Conservation (phyloP, 1,140 invertebrate species). For the Hycleus cichorii region DNA sequence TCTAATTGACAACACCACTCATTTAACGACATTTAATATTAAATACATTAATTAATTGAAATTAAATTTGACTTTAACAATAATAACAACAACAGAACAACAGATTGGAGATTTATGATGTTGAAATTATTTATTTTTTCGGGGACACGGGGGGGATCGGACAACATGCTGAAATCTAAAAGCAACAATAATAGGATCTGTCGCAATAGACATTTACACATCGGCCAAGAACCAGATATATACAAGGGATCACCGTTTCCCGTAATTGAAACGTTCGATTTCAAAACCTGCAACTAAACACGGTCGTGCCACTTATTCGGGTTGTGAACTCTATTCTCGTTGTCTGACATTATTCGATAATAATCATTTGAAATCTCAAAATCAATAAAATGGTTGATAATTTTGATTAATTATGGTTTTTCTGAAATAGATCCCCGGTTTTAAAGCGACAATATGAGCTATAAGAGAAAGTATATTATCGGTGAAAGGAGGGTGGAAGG, state of each 20-base stretch:
- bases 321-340: too few relatives aligned
- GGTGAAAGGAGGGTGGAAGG: slow-evolving; percentile 26
- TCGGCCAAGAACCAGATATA: not conserved
- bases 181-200: slow-evolving; percentile 12
- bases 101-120: too few relatives aligned
- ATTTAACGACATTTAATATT: not conserved
- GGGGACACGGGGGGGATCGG: not conserved
- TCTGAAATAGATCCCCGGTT: too few relatives aligned
- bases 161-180: not conserved
- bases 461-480: slow-evolving; percentile 20
- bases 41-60: too few relatives aligned
- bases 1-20: slow-evolving; percentile 5
- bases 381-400: not conserved
- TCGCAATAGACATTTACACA: slow-evolving; percentile 1
- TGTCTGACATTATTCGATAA: too few relatives aligned
- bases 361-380: too few relatives aligned
- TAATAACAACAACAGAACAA: too few relatives aligned
- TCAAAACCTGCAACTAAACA: slow-evolving; percentile 4
- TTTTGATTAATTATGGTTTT: too few relatives aligned
- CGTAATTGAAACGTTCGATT: slow-evolving; percentile 7
- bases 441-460: too few relatives aligned
- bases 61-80: too few relatives aligned
- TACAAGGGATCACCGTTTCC: slow-evolving; percentile 9
- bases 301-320: not conserved
- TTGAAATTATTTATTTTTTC: not conserved